Base-by-base conservation (phyloP, 2,888 invertebrate genomes). In the Papilio protenor region DNA sequence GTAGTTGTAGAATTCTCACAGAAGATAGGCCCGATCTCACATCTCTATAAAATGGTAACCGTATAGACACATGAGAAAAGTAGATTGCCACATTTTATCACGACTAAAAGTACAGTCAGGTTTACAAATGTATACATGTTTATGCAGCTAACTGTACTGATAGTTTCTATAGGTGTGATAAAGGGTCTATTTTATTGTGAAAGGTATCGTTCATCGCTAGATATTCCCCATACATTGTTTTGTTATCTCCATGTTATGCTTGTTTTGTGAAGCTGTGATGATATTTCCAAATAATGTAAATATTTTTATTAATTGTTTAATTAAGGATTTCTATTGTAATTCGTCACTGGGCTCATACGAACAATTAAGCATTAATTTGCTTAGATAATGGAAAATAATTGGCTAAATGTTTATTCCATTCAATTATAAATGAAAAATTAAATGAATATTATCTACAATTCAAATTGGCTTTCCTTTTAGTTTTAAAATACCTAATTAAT, bases 231-330 rank as follows among this genome's bases (percentile, higher is more conserved):
- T 85, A 84, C 85, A 89, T 89, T 90, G 91, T 93, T 94, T 92
- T 93, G 92, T 94, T 94, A 84, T 91, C 89, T 85, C 86, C 87
- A 89, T 91, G 92, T 94, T 94, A 92, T 90, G 92, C 93, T 94
- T 94, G 92, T 94, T 94, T 94, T 90, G 94, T 94, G 93, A 93
- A 90, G 94, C 94, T 94, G 94, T 94, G 94, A 94, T 94, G 93
- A 93, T 88, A 90, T 92, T 91, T 89, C 94, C 94, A 94, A 94
- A 94, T 93, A 94, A 90, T 94, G 94, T 94, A 94, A 90, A 94
- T 94, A 93, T 90, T 90, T 40, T 91, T 92, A 91, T 90, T 90
- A 92, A 69, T 90, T 90, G 91, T 93, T 93, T 85, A 81, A 85
- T 76, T 93, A 93, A 92, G 92, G 92, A 88, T 90, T 89, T 89